These are phyloP conservation scores for Hoplostethus mediterraneus DNA, from an alignment of 2,797 vertebrate species.

Conservation along the genomic window DNA sequence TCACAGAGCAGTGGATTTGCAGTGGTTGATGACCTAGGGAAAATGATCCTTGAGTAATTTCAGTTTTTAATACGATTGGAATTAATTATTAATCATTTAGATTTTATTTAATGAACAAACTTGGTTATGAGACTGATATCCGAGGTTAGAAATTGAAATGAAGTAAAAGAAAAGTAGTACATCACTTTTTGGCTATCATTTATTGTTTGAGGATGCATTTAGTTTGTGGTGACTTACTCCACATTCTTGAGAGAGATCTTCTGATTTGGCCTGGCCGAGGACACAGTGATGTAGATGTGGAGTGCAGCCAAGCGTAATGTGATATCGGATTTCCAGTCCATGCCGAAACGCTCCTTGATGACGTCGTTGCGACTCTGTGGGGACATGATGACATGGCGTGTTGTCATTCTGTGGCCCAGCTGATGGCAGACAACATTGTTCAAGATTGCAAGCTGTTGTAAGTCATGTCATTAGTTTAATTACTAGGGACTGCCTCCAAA, in stretches of 20 bases:
- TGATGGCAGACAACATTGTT: slow-evolving; percentile 14
- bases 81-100: slow-evolving; percentile 68
- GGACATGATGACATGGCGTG: slow-evolving; percentile 26
- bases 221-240: slow-evolving; percentile 88
- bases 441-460: background rate
- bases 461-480: slow-evolving; percentile 11
- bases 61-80: slow-evolving; percentile 57
- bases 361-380: slow-evolving; percentile 97
- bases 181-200: slow-evolving; percentile 35
- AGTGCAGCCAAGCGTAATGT: slow-evolving; percentile 94
- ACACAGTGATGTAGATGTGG: slow-evolving; percentile 98
- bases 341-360: slow-evolving; percentile 95
- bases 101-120: slow-evolving; percentile 61
- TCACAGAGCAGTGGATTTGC: slow-evolving; percentile 59
- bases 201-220: slow-evolving; percentile 30
- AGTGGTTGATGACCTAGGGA: slow-evolving; percentile 35
- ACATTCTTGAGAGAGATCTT: slow-evolving; percentile 99
- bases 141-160: slow-evolving; percentile 37
- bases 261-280: slow-evolving; percentile 94
- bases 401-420: slow-evolving; percentile 12
- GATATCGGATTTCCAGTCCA: slow-evolving; percentile 95
- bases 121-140: slow-evolving; percentile 39
- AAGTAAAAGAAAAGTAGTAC: slow-evolving; percentile 26
- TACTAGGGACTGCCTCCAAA: background rate
- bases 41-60: slow-evolving; percentile 61